Evolutionary conservation across 2,113 vertebrate genomes (phyloP).

Genomic region (Crotalus horridus): DNA sequence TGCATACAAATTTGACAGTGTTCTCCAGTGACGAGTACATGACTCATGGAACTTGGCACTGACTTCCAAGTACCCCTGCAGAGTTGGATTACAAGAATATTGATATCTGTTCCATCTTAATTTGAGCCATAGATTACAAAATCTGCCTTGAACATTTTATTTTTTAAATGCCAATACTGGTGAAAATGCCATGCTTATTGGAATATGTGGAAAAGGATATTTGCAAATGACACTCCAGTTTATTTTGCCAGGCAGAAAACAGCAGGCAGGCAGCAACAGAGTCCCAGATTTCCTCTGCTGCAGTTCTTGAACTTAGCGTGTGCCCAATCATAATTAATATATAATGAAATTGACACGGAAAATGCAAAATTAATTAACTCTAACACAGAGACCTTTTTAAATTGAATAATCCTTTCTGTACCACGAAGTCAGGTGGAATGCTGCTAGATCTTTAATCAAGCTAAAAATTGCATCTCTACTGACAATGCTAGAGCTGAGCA

Average conservation of each 20-base stretch:
- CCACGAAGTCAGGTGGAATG: slow-evolving; percentile 29
- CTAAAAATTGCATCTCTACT: slow-evolving; percentile 12
- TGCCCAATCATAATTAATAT: slow-evolving; percentile 37
- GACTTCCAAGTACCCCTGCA: background rate
- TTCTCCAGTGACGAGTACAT: background rate
- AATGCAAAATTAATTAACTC: slow-evolving; percentile 60
- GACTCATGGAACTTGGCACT: background rate
- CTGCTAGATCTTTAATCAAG: slow-evolving; percentile 26
- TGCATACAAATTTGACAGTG: background rate
- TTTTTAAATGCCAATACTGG: background rate
- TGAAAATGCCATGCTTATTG: slow-evolving; percentile 1
- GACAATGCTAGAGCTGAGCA: background rate
- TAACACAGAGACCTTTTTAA: slow-evolving; percentile 30
- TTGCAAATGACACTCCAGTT: slow-evolving; percentile 5
- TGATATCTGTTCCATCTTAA: background rate
- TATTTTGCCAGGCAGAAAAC: slow-evolving; percentile 1
- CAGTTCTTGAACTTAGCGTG: slow-evolving; percentile 13
- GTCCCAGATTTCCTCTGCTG: slow-evolving; percentile 24
- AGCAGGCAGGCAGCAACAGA: slow-evolving; percentile 29
- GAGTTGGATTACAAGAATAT: background rate
- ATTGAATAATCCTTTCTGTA: background rate
- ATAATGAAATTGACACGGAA: slow-evolving; percentile 24
- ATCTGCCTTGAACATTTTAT: background rate
- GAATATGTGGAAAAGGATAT: background rate
- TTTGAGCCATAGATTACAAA: background rate